Evolutionary conservation across 2,113 vertebrate genomes (phyloP).

Genomic region (Megaceryle torquata): DNA sequence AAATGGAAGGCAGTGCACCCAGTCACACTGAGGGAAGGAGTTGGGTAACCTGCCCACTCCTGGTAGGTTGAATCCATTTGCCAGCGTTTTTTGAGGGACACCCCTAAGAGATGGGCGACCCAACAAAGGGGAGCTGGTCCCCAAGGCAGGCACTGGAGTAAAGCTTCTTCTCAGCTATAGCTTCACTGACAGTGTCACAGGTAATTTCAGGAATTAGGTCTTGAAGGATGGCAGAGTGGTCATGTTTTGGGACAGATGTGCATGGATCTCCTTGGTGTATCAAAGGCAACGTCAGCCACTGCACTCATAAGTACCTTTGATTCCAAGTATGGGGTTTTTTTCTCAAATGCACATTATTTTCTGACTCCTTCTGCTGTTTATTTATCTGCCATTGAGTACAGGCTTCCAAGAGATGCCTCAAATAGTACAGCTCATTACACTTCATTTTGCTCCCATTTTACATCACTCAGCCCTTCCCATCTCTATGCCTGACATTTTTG

Average conservation of each 20-base stretch:
- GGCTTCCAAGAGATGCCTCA: neutral
- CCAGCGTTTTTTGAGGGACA: neutral
- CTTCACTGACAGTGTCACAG: neutral
- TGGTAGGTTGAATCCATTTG: neutral
- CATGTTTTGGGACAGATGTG: accelerated
- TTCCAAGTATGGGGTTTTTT: neutral
- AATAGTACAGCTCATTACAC: neutral
- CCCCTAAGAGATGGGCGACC: neutral
- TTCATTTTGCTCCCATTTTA: neutral
- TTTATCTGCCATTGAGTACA: neutral
- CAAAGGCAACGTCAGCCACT: neutral
- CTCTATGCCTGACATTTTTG: neutral
- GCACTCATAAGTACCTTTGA: neutral
- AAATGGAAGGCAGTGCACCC: neutral
- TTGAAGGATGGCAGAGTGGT: neutral
- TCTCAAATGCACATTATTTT: neutral
- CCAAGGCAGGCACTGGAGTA: neutral
- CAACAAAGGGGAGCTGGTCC: neutral
- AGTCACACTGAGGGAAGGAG: neutral
- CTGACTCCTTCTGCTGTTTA: neutral
- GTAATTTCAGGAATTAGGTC: neutral
- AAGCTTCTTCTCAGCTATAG: neutral
- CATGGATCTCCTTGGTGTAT: neutral
- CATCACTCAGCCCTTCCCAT: neutral
- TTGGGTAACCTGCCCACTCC: neutral